These are phyloP conservation scores for Myiagra hebetior DNA, from an alignment of 2,113 vertebrate genomes.

Conservation along the genomic window DNA sequence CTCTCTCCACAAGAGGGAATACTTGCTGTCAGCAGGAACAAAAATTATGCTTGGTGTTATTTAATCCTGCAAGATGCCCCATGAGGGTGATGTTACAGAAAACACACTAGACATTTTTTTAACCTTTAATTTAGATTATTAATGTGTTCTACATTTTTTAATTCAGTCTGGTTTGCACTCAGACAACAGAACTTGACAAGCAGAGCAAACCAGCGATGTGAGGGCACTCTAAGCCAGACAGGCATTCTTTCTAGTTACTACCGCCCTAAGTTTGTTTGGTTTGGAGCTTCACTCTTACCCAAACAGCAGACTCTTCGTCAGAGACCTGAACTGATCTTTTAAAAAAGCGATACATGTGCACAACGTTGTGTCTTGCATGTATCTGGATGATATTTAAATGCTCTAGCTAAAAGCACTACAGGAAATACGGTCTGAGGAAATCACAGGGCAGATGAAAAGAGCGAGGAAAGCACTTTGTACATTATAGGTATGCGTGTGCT, in stretches of 20 bases:
- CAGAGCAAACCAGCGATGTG: not conserved
- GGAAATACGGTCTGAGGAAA: not conserved
- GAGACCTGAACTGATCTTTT: not conserved
- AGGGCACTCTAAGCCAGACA: not conserved
- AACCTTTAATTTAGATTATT: not conserved
- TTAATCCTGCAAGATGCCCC: not conserved
- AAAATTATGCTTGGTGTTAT: not conserved
- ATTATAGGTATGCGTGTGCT: rapidly evolving
- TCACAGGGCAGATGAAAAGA: not conserved
- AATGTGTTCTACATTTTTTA: not conserved
- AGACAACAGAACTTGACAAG: not conserved
- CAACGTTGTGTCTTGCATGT: not conserved
- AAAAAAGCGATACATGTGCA: rapidly evolving
- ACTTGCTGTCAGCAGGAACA: not conserved
- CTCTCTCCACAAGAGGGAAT: not conserved
- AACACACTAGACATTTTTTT: not conserved
- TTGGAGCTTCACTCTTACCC: not conserved
- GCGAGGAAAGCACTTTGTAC: not conserved
- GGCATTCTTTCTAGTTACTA: not conserved
- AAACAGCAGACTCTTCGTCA: not conserved
- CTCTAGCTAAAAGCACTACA: not conserved
- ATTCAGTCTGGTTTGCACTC: not conserved
- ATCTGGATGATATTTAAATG: not conserved
- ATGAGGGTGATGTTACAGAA: not conserved
- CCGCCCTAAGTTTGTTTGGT: not conserved